phyloP scores from a whole-genome alignment of 2,888 invertebrate species.

The Drosophila recens region DNA sequence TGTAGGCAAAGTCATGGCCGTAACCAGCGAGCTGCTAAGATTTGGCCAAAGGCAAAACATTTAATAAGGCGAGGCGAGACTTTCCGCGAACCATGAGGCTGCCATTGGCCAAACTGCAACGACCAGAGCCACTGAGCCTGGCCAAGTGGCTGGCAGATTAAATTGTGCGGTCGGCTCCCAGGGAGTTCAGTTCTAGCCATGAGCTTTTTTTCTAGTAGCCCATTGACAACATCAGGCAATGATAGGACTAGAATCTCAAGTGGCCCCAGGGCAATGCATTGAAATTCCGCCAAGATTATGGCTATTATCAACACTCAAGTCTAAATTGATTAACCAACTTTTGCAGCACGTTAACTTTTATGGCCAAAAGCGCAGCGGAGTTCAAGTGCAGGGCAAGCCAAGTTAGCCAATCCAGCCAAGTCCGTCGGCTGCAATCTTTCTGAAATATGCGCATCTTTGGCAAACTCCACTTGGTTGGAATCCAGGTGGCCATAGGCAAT shows the following conservation, averaged over 20 bases:
- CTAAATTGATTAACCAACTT: conserved; percentile 76
- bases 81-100: conserved; percentile 15
- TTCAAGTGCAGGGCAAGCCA: conserved; percentile 20
- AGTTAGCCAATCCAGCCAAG: neutral
- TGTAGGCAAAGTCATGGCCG: conserved; percentile 58
- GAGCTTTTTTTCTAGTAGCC: neutral
- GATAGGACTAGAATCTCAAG: conserved; percentile 2
- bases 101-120: conserved; percentile 10
- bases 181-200: neutral
- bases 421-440: conserved; percentile 23
- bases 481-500: conserved; percentile 53
- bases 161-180: conserved; percentile 25
- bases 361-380: conserved; percentile 35
- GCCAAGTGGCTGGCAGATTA: conserved; percentile 31
- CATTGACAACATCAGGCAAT: conserved; percentile 20
- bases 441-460: conserved; percentile 46
- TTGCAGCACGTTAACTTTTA: conserved; percentile 54
- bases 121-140: neutral
- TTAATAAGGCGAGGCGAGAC: conserved; percentile 65
- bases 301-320: conserved; percentile 69
- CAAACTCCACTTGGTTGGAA: conserved; percentile 26
- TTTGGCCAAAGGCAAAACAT: conserved; percentile 68
- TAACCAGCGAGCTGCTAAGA: conserved; percentile 60
- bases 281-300: conserved; percentile 42
- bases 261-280: conserved; percentile 15